Base-by-base conservation (phyloP, 1,140 invertebrate species). In the Saxidomus purpurata region DNA sequence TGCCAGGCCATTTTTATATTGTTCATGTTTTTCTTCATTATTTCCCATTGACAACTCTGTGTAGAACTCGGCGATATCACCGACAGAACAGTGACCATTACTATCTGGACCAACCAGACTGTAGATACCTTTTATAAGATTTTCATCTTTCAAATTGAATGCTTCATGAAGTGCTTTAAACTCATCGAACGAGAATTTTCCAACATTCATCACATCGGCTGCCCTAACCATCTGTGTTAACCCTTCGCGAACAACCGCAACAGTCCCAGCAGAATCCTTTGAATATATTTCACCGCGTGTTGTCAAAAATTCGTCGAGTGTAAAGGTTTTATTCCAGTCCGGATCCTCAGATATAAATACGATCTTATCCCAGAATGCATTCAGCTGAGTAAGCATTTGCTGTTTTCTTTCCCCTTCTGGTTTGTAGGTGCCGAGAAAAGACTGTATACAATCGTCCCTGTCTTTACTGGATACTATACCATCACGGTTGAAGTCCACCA, bases 141-240 rank as follows among this genome's bases (percentile, higher is more conserved):
- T 59, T 8, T 86, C 69, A 22, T 86, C 34, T 8, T 40, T 69
- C 11, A 71, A 34, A 40, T 34, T 38, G 34, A 76, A 59, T 8
- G 69, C 83, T 49, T 49, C 28, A 47, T 86, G 83, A 11, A 76
- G 40, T 13, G n/a, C n/a, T n/a, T 47, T 71, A 34, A 86, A 86
- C 36, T 86, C 40, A 2, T 86, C 83, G 36, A 52, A 86, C 22
- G 8, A 34, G 19, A 86, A 67, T 1, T 6, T 52, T 22, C 63
- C 40, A 22, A 15, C 31, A 1, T 38, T 22, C 4, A 28, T 25
- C 3, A 76, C n/a, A 31, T 86, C 83, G 0, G 19, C n/a, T 19
- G 63, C 83, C 13, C 25, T 28, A 1, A 86, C 15, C 25, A 86
- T 34, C 36, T 74, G 22, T 31, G 17, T 52, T 22, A 49, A 47